These are phyloP conservation scores for Littorina saxatilis DNA, from an alignment of 1,140 invertebrate genomes.

Conservation along the genomic window DNA sequence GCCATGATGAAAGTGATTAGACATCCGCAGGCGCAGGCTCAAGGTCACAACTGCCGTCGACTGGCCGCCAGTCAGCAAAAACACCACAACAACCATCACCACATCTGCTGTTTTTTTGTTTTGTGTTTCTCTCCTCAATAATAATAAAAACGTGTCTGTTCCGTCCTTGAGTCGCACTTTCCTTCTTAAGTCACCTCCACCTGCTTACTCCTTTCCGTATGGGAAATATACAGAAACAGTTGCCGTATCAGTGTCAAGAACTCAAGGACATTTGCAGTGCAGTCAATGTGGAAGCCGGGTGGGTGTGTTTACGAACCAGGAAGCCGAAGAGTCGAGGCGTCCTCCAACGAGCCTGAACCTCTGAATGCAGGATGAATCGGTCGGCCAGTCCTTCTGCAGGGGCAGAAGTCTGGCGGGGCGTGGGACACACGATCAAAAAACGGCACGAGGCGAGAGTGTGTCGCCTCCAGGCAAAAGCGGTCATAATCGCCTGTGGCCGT, in stretches of 20 bases:
- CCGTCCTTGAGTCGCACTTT: too few species aligned
- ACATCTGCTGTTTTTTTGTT: too few species aligned
- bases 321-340: background rate
- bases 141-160: too few species aligned
- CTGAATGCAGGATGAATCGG: background rate
- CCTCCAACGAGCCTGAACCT: conserved; percentile 3
- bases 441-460: background rate
- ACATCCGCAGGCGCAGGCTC: conserved; percentile 9
- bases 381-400: background rate
- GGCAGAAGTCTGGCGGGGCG: background rate
- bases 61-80: conserved; percentile 7
- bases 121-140: too few species aligned
- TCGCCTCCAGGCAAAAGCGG: too few species aligned
- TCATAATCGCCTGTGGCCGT: background rate
- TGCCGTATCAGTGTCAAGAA: background rate
- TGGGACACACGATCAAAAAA: conserved; percentile 13
- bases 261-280: background rate
- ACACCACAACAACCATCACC: background rate
- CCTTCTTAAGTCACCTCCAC: too few species aligned
- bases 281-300: background rate
- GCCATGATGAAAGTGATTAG: background rate
- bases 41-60: background rate
- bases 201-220: too few species aligned
- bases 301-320: conserved; percentile 20
- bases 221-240: background rate